Evolutionary conservation across 2,888 invertebrate species (phyloP).

Genomic region (Eucera pruinosa): DNA sequence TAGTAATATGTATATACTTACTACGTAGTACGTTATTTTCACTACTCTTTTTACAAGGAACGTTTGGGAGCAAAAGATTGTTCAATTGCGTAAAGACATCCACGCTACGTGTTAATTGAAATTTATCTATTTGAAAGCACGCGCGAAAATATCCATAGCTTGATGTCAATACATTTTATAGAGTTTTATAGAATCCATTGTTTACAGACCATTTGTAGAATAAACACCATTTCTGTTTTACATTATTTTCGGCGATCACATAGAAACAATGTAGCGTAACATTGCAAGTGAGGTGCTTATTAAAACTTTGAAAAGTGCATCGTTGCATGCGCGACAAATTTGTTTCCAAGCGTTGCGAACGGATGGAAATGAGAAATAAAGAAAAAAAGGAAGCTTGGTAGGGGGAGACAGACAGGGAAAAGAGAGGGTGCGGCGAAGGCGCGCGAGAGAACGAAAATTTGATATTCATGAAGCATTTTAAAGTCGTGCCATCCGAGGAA

Average conservation of each 20-base stretch:
- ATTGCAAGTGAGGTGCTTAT: background rate
- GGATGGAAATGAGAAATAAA: constrained; percentile 51
- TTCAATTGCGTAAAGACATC: no score
- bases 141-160: no score
- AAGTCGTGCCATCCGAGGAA: constrained; percentile 71
- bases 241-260: background rate
- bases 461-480: constrained; percentile 79
- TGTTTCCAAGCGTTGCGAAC: constrained; percentile 42
- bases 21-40: no score
- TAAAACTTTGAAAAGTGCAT: constrained; percentile 34
- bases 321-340: constrained; percentile 38
- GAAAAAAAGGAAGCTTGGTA: background rate
- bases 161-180: no score
- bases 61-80: no score
- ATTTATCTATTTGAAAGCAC: no score
- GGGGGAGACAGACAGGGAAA: constrained; percentile 21
- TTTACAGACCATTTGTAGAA: no score
- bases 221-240: no score
- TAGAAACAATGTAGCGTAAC: background rate
- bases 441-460: constrained; percentile 72
- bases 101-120: no score
- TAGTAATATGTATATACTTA: no score
- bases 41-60: no score
- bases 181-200: no score
- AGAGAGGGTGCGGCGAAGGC: constrained; percentile 39